Conservation (phyloP, 2,888 invertebrate species). For the Drosophila fulvimacula region DNA sequence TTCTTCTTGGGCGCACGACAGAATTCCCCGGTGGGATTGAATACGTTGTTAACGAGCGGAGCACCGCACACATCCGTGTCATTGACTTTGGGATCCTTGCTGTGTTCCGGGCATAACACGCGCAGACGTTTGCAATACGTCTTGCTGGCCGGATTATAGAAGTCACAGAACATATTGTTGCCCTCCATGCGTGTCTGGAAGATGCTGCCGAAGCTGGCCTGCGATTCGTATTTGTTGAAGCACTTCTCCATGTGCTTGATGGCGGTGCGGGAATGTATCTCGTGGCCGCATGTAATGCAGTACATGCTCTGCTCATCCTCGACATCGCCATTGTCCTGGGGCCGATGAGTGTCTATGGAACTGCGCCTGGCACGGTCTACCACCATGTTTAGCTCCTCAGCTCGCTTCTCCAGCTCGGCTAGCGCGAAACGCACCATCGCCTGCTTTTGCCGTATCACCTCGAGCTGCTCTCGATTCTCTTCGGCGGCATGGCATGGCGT, state of each 20-base stretch:
- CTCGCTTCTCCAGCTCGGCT: slow-evolving; percentile 91
- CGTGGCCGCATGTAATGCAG: slow-evolving; percentile 98
- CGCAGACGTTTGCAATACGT: slow-evolving; percentile 98
- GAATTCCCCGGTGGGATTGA: slow-evolving; percentile 93
- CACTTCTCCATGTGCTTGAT: slow-evolving; percentile 99
- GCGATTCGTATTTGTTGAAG: slow-evolving; percentile 98
- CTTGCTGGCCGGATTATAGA: slow-evolving; percentile 93
- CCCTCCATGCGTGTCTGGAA: slow-evolving; percentile 97
- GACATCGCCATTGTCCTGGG: slow-evolving; percentile 87
- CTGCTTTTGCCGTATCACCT: slow-evolving; percentile 92
- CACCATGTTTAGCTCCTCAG: slow-evolving; percentile 91
- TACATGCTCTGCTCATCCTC: slow-evolving; percentile 92
- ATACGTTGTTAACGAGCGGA: slow-evolving; percentile 93
- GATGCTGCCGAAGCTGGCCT: slow-evolving; percentile 97
- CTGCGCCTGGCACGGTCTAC: slow-evolving; percentile 92
- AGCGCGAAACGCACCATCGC: slow-evolving; percentile 91
- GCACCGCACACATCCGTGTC: slow-evolving; percentile 97
- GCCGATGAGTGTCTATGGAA: slow-evolving; percentile 87
- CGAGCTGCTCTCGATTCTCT: slow-evolving; percentile 89
- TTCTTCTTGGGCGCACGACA: slow-evolving; percentile 94
- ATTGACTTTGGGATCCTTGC: slow-evolving; percentile 95
- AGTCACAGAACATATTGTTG: slow-evolving; percentile 99
- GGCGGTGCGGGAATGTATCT: slow-evolving; percentile 95
- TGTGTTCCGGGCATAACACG: slow-evolving; percentile 98
- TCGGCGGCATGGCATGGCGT: slow-evolving; percentile 95